phyloP scores from a whole-genome alignment of 2,888 invertebrate genomes.

The Hirtodrosophila histrioides region DNA sequence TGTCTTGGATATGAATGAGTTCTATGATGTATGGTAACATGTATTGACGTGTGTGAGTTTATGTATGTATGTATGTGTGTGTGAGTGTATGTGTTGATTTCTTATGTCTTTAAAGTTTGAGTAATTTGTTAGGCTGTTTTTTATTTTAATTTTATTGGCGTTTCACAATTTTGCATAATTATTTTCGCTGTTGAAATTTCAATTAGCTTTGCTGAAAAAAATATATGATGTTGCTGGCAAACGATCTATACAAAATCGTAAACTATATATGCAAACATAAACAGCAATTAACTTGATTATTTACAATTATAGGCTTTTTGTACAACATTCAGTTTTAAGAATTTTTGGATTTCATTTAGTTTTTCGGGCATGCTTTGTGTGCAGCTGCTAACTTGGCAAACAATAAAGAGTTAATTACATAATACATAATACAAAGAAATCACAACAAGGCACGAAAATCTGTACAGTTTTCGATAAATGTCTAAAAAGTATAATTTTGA shows the following conservation, averaged over 20 bases:
- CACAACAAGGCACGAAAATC: constrained; percentile 52
- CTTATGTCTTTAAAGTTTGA: constrained; percentile 33
- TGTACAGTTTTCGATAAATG: constrained; percentile 41
- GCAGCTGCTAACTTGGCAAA: constrained; percentile 68
- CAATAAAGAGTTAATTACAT: constrained; percentile 63
- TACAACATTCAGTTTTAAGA: constrained; percentile 73
- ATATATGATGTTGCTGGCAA: constrained; percentile 44
- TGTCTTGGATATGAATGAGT: constrained; percentile 55
- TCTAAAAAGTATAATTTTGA: constrained; percentile 22
- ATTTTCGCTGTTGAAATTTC: not conserved
- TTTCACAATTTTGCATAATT: constrained; percentile 44
- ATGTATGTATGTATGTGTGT: constrained; percentile 27
- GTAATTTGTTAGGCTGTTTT: constrained; percentile 78
- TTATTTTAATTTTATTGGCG: constrained; percentile 44
- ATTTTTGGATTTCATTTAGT: constrained; percentile 30
- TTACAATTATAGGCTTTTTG: constrained; percentile 53
- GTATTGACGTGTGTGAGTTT: constrained; percentile 28
- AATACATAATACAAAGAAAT: constrained; percentile 40
- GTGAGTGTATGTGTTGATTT: constrained; percentile 10
- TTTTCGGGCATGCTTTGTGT: constrained; percentile 42
- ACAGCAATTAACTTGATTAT: constrained; percentile 60
- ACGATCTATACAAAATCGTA: constrained; percentile 30
- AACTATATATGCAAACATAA: constrained; percentile 41
- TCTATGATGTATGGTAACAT: constrained; percentile 41
- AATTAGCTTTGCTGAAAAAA: constrained; percentile 36